Evolutionary conservation across 2,888 invertebrate species (phyloP).

Genomic region (Pseudococcus jackbeardsleyi): DNA sequence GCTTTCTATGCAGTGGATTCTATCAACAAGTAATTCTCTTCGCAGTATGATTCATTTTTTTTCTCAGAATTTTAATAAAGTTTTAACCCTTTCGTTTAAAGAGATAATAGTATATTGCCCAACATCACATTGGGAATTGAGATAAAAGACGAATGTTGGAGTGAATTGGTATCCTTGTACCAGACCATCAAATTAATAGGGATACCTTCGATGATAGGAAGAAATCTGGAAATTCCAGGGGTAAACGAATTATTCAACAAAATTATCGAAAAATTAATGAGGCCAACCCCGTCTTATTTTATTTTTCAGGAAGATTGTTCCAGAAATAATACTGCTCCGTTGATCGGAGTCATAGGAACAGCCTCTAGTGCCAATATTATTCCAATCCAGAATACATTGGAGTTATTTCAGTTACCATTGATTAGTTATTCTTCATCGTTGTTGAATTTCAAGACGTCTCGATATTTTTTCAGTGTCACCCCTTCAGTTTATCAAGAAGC

Average conservation of each 20-base stretch:
- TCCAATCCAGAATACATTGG: background rate
- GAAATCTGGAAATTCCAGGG: background rate
- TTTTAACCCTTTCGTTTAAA: background rate
- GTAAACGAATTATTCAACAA: background rate
- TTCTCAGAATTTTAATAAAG: background rate
- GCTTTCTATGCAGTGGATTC: conserved; percentile 70
- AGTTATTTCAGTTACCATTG: background rate
- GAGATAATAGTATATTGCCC: background rate
- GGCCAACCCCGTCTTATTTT: background rate
- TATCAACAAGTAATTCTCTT: background rate
- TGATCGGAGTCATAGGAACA: background rate
- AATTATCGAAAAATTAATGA: too few relatives aligned
- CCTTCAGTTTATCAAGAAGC: conserved; percentile 19
- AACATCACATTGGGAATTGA: background rate
- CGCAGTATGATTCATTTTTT: background rate
- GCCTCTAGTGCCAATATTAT: background rate
- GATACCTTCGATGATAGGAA: background rate
- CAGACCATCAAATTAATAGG: conserved; percentile 3
- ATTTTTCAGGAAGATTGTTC: background rate
- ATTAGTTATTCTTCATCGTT: background rate
- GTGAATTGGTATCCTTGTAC: background rate
- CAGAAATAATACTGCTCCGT: background rate
- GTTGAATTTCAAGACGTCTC: background rate
- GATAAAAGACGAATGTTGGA: conserved; percentile 37
- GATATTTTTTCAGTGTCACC: background rate